Conservation (phyloP, 2,888 invertebrate genomes). For the Poecilobothrus nobilitatus region DNA sequence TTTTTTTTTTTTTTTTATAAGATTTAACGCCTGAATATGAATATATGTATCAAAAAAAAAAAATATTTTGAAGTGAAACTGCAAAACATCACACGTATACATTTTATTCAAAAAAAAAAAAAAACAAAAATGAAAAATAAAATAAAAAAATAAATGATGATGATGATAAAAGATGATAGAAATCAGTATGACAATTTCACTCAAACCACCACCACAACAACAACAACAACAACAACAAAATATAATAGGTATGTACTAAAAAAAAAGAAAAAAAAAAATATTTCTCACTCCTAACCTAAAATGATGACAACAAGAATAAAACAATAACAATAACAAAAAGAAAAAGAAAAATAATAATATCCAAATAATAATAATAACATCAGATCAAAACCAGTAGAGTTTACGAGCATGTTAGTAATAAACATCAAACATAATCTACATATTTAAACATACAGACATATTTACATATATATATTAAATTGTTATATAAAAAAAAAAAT, state of each 20-base stretch:
- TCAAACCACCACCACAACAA: neutral
- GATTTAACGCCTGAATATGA: constrained; percentile 10
- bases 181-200: neutral
- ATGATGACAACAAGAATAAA: too few relatives aligned
- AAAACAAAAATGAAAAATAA: too few relatives aligned
- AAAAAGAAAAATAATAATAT: too few relatives aligned
- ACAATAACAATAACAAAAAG: too few relatives aligned
- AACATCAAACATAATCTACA: constrained; percentile 1
- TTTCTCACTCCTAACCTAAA: too few relatives aligned
- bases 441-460: neutral
- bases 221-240: too few relatives aligned
- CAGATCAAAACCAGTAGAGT: neutral
- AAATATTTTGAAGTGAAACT: neutral
- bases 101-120: neutral
- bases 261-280: too few relatives aligned
- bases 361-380: too few relatives aligned
- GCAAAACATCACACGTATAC: constrained; percentile 2
- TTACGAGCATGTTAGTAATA: constrained; percentile 4
- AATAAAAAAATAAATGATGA: neutral
- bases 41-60: neutral
- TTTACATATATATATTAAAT: too few relatives aligned
- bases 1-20: neutral
- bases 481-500: too few relatives aligned
- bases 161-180: neutral
- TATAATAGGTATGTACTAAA: too few relatives aligned